phyloP scores from a whole-genome alignment of 2,888 invertebrate species.

The Ochlodes sylvanus region DNA sequence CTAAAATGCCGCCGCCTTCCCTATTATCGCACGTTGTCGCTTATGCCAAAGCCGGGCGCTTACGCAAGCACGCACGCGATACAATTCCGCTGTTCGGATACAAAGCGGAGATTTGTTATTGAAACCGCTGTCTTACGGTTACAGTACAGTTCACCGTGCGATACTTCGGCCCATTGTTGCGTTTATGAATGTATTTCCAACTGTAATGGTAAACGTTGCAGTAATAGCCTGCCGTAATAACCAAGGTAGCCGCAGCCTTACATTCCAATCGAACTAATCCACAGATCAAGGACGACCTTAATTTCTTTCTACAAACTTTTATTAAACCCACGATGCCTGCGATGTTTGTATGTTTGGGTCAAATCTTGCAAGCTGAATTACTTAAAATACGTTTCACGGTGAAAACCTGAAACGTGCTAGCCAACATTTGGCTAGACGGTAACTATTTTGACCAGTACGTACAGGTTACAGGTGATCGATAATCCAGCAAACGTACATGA shows the following conservation, averaged over 20 bases:
- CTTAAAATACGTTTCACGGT: neutral
- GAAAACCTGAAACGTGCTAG: too few relatives aligned
- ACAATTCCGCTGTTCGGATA: conserved; percentile 38
- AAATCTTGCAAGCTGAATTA: too few relatives aligned
- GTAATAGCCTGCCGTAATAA: conserved; percentile 9
- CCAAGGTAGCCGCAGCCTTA: conserved; percentile 3
- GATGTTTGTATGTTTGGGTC: too few relatives aligned
- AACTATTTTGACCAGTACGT: too few relatives aligned
- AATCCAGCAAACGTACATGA: too few relatives aligned
- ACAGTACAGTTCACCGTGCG: conserved; percentile 38
- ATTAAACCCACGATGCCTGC: neutral
- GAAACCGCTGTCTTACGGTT: conserved; percentile 40
- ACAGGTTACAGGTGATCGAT: too few relatives aligned
- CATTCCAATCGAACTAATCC: conserved; percentile 1
- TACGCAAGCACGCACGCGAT: conserved; percentile 52
- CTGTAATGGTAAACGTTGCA: conserved; percentile 31
- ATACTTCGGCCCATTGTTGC: conserved; percentile 39
- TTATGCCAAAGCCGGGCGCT: conserved; percentile 39
- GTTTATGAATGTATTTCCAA: conserved; percentile 29
- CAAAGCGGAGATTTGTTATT: conserved; percentile 41
- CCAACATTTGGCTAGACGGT: too few relatives aligned
- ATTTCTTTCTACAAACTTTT: neutral
- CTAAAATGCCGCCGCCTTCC: too few relatives aligned
- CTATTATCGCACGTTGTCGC: neutral
- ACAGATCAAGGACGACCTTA: conserved; percentile 11